A percentile compares a stretch with the other conserved stretches of the same genome.
Conservation (phyloP, 2,888 invertebrate species). For the Drosophila anomalata region DNA sequence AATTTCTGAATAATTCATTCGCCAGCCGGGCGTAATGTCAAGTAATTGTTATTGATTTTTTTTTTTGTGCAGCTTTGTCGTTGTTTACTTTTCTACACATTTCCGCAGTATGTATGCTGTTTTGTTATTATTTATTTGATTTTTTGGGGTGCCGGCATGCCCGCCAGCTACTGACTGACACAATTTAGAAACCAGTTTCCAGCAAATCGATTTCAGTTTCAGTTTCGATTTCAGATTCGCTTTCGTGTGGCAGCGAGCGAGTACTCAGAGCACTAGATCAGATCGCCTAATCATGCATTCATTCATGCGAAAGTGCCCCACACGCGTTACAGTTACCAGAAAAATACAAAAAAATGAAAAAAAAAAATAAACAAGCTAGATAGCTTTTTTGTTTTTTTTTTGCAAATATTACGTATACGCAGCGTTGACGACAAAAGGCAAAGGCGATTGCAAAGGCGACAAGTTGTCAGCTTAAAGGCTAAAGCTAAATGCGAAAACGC, state of each 20-base stretch:
- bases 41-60: conserved; percentile 75
- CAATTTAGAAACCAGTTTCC: conserved; percentile 73
- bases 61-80: conserved; percentile 15
- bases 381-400: conserved; percentile 14
- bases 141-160: conserved; percentile 44
- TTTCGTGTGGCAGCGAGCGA: conserved; percentile 36
- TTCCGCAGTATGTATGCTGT: conserved; percentile 53
- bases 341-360: not conserved
- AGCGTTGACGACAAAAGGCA: conserved; percentile 1
- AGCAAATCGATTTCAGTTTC: conserved; percentile 44
- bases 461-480: conserved; percentile 62
- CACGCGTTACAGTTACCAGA: conserved; percentile 31
- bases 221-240: conserved; percentile 52
- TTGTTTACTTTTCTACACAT: conserved; percentile 48
- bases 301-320: conserved; percentile 54
- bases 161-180: conserved; percentile 67
- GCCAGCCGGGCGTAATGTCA: conserved; percentile 61
- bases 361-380: conserved; percentile 42
- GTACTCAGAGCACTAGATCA: conserved; percentile 18
- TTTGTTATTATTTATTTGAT: conserved; percentile 14
- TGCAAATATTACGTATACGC: conserved; percentile 39
- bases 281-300: conserved; percentile 56
- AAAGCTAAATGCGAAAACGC: conserved; percentile 44
- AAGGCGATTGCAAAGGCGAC: conserved; percentile 19
- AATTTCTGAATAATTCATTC: conserved; percentile 40